Base-by-base conservation (phyloP, 23 tunicate genomes). In the Oikopleura dioica region DNA sequence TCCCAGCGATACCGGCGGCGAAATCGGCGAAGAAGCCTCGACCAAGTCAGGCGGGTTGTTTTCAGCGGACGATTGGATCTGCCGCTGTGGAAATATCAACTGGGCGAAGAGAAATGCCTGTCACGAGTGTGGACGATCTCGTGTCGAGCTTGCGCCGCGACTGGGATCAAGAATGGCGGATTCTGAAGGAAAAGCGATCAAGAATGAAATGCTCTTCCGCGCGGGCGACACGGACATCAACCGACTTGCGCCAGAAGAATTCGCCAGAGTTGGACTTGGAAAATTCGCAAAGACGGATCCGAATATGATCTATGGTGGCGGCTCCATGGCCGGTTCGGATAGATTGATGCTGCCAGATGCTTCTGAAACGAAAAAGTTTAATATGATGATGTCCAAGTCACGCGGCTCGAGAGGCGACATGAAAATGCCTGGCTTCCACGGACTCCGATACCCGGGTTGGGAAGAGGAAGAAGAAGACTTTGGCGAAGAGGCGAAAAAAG, bases 61-160 rank as follows among this genome's bases (percentile, higher is more conserved):
- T 68, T 84, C 86, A 81, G 96, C 96, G 36, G 96, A 89, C 79
- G 96, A 89, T 76, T 89, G 96, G 96, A 89, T 89, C 69, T 89
- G 96, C 77, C 85, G 96, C 30, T 89, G 96, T 80, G 96, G 96
- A 50, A 89, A 89, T 85, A 88, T 89, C 34, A 89, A 89, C 75
- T 89, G 96, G 96, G 96, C 96, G n/a, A 81, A 88, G 38, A 79
- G 96, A 0, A 76, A 75, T 36, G 96, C 85, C 59, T 89, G 96
- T 77, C 85, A 89, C 69, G 80, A 84, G 91, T 89, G 96, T 79
- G 55, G 55, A 21, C 55, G 55, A 21, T 44, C 55, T 21, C 55
- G 55, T 44, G 55, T 44, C 21, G 55, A 44, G 55, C 55, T 44
- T 21, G 55, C 55, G 16, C 55, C 55, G 55, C 55, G 55, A 9